phyloP scores from a whole-genome alignment of 2,888 invertebrate species.

The Ophion obscuratus region DNA sequence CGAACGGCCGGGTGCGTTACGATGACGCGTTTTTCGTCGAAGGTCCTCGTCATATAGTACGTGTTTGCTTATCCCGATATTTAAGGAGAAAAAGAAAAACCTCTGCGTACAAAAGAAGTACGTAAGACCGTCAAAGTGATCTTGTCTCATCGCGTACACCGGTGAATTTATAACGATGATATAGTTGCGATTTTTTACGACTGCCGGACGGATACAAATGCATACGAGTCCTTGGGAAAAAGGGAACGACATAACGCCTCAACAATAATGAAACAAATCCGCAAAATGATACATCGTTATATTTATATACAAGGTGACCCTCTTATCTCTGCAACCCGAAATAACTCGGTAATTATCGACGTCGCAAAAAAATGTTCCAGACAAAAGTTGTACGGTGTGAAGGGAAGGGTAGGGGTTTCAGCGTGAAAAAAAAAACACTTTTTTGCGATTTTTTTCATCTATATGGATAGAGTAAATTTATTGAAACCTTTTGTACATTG shows the following conservation, averaged over 20 bases:
- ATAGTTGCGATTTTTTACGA: slow-evolving; percentile 13
- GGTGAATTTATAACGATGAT: slow-evolving; percentile 24
- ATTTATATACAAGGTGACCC: not conserved
- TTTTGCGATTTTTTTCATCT: no score
- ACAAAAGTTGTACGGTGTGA: no score
- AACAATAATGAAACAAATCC: slow-evolving; percentile 31
- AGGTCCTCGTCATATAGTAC: slow-evolving; percentile 26
- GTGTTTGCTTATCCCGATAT: not conserved
- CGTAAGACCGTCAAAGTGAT: not conserved
- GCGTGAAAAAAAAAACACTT: no score
- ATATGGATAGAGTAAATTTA: no score
- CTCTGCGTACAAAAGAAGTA: not conserved
- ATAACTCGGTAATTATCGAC: no score
- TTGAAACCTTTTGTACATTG: no score
- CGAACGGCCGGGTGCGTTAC: slow-evolving; percentile 36
- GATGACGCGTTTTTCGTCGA: slow-evolving; percentile 50
- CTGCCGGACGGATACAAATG: slow-evolving; percentile 6
- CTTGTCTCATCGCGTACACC: not conserved
- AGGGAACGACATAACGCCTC: slow-evolving; percentile 35
- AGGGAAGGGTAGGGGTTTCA: no score
- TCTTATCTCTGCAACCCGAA: no score
- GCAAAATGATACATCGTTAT: slow-evolving; percentile 2
- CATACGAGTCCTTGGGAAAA: slow-evolving; percentile 45
- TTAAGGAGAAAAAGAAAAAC: slow-evolving; percentile 6
- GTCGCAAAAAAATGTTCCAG: no score